Evolutionary conservation across 2,888 invertebrate genomes (phyloP).

Genomic region (Kryphioiulus occultus): DNA sequence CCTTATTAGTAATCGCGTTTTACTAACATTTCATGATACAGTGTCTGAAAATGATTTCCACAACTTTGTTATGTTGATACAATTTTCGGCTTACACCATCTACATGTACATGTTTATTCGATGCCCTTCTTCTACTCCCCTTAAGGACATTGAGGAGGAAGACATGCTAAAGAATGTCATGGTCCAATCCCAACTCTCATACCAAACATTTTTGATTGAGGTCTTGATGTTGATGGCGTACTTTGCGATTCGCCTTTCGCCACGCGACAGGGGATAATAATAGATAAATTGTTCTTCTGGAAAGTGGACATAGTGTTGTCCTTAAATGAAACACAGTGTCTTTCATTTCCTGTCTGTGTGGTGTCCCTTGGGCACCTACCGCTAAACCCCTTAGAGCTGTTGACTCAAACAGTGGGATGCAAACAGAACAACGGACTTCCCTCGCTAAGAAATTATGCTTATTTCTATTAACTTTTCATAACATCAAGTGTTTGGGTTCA

Average conservation of each 20-base stretch:
- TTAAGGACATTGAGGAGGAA: too few species aligned
- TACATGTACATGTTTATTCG: too few species aligned
- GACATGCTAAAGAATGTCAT: too few species aligned
- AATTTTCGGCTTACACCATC: too few species aligned
- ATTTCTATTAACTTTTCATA: slow-evolving; percentile 35
- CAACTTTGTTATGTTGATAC: too few species aligned
- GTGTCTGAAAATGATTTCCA: too few species aligned
- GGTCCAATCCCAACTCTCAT: too few species aligned
- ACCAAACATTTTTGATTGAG: too few species aligned
- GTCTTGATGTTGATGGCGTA: background rate
- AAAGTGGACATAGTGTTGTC: slow-evolving; percentile 31
- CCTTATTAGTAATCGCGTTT: too few species aligned
- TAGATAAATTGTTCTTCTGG: slow-evolving; percentile 33
- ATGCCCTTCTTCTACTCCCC: too few species aligned
- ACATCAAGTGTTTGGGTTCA: slow-evolving; percentile 7
- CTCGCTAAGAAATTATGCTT: background rate
- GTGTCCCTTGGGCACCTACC: slow-evolving; percentile 9
- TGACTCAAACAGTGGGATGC: slow-evolving; percentile 31
- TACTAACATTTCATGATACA: too few species aligned
- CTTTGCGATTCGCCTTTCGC: background rate
- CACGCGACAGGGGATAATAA: slow-evolving; percentile 32
- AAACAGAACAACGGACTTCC: slow-evolving; percentile 20
- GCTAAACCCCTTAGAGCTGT: slow-evolving; percentile 28
- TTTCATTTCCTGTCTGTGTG: slow-evolving; percentile 42
- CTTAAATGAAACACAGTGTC: slow-evolving; percentile 43